Base-by-base conservation (phyloP, 2,113 vertebrate species). In the Sula dactylatra region DNA sequence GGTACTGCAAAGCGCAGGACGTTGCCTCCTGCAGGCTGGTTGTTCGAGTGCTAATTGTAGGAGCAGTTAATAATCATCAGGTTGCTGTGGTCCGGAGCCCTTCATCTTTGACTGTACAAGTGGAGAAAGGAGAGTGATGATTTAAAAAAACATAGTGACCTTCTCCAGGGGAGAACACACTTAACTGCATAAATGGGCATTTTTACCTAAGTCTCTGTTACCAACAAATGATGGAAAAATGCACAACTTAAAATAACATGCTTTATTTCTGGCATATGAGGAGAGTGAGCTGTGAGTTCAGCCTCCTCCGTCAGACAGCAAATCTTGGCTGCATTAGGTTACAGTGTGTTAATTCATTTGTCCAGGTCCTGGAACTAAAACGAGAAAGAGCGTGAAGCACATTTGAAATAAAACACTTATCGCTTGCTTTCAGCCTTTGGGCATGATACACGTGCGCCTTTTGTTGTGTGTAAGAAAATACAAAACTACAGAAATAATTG, bases 221-320 rank as follows among this genome's bases (percentile, higher is more conserved):
- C 24, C 16, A 47, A 61, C n/a, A 80, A 79, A 56, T 1, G 22
- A 84, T 31, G 38, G 58, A 7, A 77, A 80, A 89, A 76, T 11
- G 26, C 74, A 47, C 70, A 88, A 17, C 25, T 80, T 72, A 65
- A 79, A 76, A 24, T 26, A 62, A 34, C 34, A 31, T 27, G 76
- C 42, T 86, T 86, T 88, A 73, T 91, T 93, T 80, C 87, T 93
- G 73, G 67, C 71, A 49, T 73, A 52, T 18, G 29, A 38, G 31
- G 54, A 66, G 19, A 50, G 58, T 4, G 13, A 70, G 50, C 62
- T 55, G n/a, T 2, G 4, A 58, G 44, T 74, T 92, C 10, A 84
- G 73, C 70, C 70, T 65, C 44, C 70, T 90, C 72, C 16, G 5
- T 56, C 6, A 1, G 79, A 45, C 54, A 26, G 45, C 58, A 61